Evolutionary conservation across 2,888 invertebrate species (phyloP).

Genomic region (Drosophila merina): DNA sequence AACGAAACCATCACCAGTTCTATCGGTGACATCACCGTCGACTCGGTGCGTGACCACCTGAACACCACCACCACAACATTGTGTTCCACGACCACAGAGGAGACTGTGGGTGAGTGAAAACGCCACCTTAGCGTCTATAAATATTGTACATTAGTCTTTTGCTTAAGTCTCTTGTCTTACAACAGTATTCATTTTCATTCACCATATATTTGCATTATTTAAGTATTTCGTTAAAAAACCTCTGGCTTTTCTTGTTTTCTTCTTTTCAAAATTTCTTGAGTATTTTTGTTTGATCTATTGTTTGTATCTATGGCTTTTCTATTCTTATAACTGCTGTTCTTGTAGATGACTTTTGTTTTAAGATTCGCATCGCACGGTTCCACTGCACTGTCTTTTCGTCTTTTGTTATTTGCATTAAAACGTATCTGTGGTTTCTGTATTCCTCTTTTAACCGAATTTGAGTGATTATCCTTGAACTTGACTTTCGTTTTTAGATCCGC

Average conservation of each 20-base stretch:
- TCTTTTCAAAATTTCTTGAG: too few species aligned
- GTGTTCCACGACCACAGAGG: conserved; percentile 84
- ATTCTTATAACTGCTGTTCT: neutral
- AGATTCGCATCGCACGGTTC: neutral
- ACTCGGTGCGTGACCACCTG: conserved; percentile 96
- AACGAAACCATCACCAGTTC: conserved; percentile 86
- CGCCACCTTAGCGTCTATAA: neutral
- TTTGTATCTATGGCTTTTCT: too few species aligned
- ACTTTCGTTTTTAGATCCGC: conserved; percentile 59
- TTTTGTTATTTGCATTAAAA: neutral
- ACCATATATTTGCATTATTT: neutral
- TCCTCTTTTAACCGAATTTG: neutral
- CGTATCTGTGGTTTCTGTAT: neutral
- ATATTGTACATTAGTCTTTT: neutral
- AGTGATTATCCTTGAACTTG: conserved; percentile 30
- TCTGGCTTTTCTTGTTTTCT: too few species aligned
- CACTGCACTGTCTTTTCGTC: neutral
- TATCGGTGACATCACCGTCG: conserved; percentile 95
- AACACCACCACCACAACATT: conserved; percentile 83
- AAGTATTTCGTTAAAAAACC: too few species aligned
- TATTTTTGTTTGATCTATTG: too few species aligned
- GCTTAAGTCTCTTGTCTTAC: conserved; percentile 14
- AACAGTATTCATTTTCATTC: neutral
- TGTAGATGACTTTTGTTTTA: neutral
- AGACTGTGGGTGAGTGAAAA: conserved; percentile 82